phyloP scores from a whole-genome alignment of 2,888 invertebrate genomes.

The Lithophane semibrunnea region DNA sequence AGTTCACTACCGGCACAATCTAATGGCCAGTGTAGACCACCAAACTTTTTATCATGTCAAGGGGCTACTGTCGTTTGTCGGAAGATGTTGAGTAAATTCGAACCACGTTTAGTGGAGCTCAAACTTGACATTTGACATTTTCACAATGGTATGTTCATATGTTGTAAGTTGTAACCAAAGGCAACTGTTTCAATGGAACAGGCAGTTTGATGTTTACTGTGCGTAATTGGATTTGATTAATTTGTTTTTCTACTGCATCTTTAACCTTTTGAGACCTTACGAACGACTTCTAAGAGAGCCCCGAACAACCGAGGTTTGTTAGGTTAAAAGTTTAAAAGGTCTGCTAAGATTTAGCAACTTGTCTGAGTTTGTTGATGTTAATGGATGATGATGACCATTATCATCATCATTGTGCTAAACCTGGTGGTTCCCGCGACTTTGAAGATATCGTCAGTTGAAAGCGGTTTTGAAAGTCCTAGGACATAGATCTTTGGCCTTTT shows the following conservation, averaged over 20 bases:
- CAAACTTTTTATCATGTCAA: slow-evolving; percentile 46
- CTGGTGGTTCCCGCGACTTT: background rate
- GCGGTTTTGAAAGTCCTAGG: background rate
- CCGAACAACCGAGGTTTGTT: background rate
- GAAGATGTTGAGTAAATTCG: slow-evolving; percentile 26
- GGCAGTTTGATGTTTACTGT: background rate
- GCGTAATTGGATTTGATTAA: background rate
- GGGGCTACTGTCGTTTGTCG: slow-evolving; percentile 52
- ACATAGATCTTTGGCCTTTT: background rate
- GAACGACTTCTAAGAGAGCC: background rate
- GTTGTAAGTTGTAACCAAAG: no score
- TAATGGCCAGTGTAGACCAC: slow-evolving; percentile 24
- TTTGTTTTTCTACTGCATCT: background rate
- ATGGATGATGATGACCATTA: background rate
- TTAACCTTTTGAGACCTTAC: background rate
- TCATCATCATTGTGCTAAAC: no score
- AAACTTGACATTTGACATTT: slow-evolving; percentile 46
- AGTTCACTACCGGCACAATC: slow-evolving; percentile 21
- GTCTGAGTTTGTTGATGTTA: background rate
- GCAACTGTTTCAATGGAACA: background rate
- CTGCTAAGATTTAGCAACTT: background rate
- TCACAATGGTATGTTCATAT: slow-evolving; percentile 5
- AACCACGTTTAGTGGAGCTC: background rate
- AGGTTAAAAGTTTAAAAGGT: slow-evolving; percentile 13
- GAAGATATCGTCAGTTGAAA: background rate